Percentiles rank a stretch among this genome's conserved stretches.
phyloP scores from a whole-genome alignment of 2,888 invertebrate species.

The Melanostoma mellinum region DNA sequence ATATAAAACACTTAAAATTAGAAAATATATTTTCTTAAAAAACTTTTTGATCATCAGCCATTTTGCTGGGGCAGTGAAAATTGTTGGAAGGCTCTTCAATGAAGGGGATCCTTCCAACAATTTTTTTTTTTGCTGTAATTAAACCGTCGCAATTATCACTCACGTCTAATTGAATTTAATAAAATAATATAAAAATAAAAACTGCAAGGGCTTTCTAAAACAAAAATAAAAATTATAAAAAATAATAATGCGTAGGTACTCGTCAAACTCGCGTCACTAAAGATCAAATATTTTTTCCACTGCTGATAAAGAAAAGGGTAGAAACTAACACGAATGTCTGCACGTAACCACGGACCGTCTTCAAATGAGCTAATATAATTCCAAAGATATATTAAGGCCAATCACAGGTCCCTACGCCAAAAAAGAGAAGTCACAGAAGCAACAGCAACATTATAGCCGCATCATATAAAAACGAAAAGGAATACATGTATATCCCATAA shows the following conservation, averaged over 20 bases:
- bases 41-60: slow-evolving; percentile 74
- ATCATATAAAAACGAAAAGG: slow-evolving; percentile 51
- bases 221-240: background rate
- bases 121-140: slow-evolving; percentile 23
- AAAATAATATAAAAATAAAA: background rate
- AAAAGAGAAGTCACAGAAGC: slow-evolving; percentile 6
- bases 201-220: background rate
- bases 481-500: slow-evolving; percentile 28
- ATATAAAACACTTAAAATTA: slow-evolving; percentile 82
- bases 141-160: slow-evolving; percentile 11
- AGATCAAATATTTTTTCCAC: slow-evolving; percentile 14
- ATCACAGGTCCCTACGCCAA: slow-evolving; percentile 53
- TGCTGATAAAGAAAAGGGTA: slow-evolving; percentile 34
- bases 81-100: slow-evolving; percentile 25
- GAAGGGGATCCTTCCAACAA: slow-evolving; percentile 15
- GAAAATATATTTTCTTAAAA: slow-evolving; percentile 55
- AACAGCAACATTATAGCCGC: slow-evolving; percentile 57
- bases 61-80: slow-evolving; percentile 70
- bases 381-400: slow-evolving; percentile 77
- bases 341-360: slow-evolving; percentile 82
- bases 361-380: slow-evolving; percentile 82
- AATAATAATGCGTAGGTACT: background rate
- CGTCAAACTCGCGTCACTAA: slow-evolving; percentile 4
- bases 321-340: slow-evolving; percentile 77
- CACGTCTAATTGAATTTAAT: slow-evolving; percentile 23